These are phyloP conservation scores for Anastrepha obliqua DNA, from an alignment of 1,140 invertebrate genomes.

Conservation along the genomic window DNA sequence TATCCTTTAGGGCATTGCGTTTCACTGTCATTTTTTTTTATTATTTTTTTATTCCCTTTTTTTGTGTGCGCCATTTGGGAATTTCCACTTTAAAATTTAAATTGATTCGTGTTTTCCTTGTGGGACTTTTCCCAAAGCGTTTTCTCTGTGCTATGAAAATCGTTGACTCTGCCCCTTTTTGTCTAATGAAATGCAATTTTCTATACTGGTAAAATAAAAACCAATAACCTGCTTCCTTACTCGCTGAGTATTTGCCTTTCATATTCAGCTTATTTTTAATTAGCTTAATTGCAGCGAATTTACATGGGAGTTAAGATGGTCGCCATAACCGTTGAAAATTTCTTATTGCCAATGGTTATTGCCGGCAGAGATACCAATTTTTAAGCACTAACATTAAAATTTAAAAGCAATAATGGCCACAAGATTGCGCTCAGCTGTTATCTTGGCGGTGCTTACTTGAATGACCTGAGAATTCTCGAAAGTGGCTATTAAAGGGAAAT, in stretches of 20 bases:
- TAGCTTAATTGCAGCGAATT: constrained; percentile 47
- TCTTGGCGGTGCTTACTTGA: not conserved
- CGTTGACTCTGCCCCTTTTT: not conserved
- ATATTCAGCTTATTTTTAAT: constrained; percentile 41
- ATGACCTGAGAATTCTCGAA: not conserved
- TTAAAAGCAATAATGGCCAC: not conserved
- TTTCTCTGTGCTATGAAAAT: not conserved
- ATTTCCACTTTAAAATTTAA: constrained; percentile 51
- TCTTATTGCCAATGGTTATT: not conserved
- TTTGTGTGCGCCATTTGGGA: not conserved
- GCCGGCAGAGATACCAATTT: not conserved
- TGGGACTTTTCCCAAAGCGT: not conserved
- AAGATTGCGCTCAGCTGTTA: not conserved
- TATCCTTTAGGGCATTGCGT: not conserved
- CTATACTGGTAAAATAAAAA: not conserved
- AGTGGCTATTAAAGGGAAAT: constrained; percentile 7
- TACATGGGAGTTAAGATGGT: constrained; percentile 1
- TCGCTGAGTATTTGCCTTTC: not conserved
- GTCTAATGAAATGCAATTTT: not conserved
- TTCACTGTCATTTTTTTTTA: not conserved
- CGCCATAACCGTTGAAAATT: not conserved
- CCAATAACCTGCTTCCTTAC: not conserved
- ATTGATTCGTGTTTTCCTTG: not conserved
- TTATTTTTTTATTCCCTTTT: not conserved
- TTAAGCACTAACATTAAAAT: not conserved